Evolutionary conservation across 2,888 invertebrate species (phyloP), one percentile per base, ranked within the genome.

Genomic region (Perdita meconis): DNA sequence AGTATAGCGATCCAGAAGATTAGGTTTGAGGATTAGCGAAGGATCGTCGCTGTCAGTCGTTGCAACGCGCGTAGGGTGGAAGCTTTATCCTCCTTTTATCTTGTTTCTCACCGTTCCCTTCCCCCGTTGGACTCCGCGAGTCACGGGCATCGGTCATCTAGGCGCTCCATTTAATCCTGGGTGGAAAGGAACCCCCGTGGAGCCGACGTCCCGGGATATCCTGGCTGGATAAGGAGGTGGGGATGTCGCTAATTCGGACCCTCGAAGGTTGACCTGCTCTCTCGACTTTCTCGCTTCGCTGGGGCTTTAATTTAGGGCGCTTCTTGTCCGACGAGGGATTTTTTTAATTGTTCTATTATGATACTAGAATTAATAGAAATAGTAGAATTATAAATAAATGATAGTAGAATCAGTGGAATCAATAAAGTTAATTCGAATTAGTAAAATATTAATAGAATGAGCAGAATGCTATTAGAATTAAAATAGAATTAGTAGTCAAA

Each of bases 91-190:
- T 90, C 89, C 90, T 91, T 91, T 91, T 91, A 91, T 91, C 91
- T 91, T 90, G 88, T 91, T 90, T 90, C 89, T 89, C 82, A 65
- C 83, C 85, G 80, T 65, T 71, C 78, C 81, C 76, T 74, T 73
- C 22, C 82, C 72, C 69, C 67, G 68, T 51, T n/a, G n/a, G n/a
- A n/a, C n/a, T 42, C 61, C 70, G 81, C 79, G 78, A 79, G 51
- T 69, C 70, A 74, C 86, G 86, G 89, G 90, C 91, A 91, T 91
- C 91, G 91, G 91, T 91, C 91, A 91, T 91, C 91, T 88, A 89
- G 89, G 87, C 91, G 91, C 89, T 91, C 91, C 90, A 91, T 91
- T 91, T 91, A 91, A 91, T 91, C 91, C 91, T 86, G 75, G 73
- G 16, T 88, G 88, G 88, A 90, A 91, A 89, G 87, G 87, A 85